Percentiles rank a stretch among this genome's conserved stretches.
These are phyloP conservation scores for Philopotamus ludificatus DNA, from an alignment of 1,140 invertebrate genomes.

Conservation along the genomic window DNA sequence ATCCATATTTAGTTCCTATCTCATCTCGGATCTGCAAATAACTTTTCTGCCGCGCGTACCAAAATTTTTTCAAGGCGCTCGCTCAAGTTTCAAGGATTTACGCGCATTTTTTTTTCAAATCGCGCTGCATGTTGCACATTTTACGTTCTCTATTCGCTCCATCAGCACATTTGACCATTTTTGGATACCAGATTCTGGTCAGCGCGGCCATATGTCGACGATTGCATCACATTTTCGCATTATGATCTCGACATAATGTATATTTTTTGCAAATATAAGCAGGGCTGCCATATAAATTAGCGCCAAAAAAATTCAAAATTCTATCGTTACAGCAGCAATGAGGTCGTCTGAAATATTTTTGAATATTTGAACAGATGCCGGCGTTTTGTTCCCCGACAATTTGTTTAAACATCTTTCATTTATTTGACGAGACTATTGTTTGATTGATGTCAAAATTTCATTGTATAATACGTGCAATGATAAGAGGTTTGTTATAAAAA, in stretches of 20 bases:
- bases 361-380: not conserved
- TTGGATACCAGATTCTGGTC: not conserved
- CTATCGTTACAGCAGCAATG: not conserved
- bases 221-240: not conserved
- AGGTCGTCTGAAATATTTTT: not conserved
- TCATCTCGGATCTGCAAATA: not conserved
- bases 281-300: not conserved
- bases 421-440: not conserved
- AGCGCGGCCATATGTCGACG: not conserved
- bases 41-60: not conserved
- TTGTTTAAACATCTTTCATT: not conserved
- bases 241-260: not conserved
- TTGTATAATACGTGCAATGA: not conserved
- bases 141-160: not conserved
- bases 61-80: not conserved
- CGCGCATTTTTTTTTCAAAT: not conserved
- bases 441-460: not conserved
- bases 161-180: not conserved
- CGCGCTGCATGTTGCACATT: not conserved
- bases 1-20: constrained; percentile 1
- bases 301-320: not conserved
- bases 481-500: too few species aligned
- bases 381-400: not conserved
- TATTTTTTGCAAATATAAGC: not conserved
- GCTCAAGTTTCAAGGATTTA: too few species aligned